Evolutionary conservation across 1,140 invertebrate species (phyloP).

Genomic region (Drosophila kepulauana): DNA sequence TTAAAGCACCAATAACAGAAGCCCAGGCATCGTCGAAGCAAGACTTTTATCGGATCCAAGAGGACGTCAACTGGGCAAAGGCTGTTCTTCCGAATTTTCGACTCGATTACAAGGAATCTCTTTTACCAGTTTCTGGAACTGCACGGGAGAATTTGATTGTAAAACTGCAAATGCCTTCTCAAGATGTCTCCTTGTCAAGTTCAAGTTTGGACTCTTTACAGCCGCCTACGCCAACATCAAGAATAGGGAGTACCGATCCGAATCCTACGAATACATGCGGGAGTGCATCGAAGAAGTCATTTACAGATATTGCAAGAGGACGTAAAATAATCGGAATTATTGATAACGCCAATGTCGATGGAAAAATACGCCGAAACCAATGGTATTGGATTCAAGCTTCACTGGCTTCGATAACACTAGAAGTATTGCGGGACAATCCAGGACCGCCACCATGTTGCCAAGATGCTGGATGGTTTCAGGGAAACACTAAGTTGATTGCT

Average conservation of each 20-base stretch:
- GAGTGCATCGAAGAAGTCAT: not conserved
- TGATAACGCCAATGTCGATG: conserved; percentile 15
- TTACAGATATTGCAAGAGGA: conserved; percentile 6
- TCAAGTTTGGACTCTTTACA: not conserved
- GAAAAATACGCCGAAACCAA: conserved; percentile 19
- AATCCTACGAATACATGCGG: not conserved
- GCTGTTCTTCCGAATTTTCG: conserved; percentile 18
- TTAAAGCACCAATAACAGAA: conserved; percentile 6
- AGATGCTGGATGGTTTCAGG: conserved; percentile 35
- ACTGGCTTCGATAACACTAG: conserved; percentile 21
- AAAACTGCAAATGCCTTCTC: not conserved
- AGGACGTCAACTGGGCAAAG: conserved; percentile 24
- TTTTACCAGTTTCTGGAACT: not conserved
- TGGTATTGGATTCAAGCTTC: conserved; percentile 33
- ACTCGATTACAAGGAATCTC: not conserved
- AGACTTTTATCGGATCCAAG: conserved; percentile 19
- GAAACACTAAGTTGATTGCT: conserved; percentile 23
- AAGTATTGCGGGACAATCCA: conserved; percentile 27
- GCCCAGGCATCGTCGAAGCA: conserved; percentile 8
- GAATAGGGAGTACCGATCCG: not conserved
- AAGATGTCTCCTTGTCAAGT: not conserved
- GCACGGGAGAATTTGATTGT: conserved; percentile 8
- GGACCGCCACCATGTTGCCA: conserved; percentile 24
- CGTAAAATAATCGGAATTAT: conserved; percentile 22
- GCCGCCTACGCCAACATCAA: not conserved